These are phyloP conservation scores for Leptopilina syphax DNA, from an alignment of 2,888 invertebrate genomes.

Conservation along the genomic window DNA sequence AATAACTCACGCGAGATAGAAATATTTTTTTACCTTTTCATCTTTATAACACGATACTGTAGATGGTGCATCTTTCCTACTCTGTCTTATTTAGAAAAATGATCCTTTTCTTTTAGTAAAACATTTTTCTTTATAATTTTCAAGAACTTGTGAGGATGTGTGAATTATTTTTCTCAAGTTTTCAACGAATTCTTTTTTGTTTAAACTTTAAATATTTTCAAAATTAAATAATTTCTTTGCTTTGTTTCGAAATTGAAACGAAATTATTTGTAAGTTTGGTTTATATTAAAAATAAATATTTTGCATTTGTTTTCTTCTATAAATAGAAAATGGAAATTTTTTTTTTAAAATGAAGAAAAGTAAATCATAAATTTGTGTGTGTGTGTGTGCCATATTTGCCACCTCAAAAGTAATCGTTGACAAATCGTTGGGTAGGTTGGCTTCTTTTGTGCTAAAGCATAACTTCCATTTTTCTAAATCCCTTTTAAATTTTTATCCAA, in stretches of 20 bases:
- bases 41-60: background rate
- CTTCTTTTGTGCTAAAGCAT: conserved; percentile 30
- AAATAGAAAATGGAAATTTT: background rate
- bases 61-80: too few relatives aligned
- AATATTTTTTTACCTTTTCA: background rate
- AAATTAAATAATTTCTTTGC: too few relatives aligned
- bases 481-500: conserved; percentile 18
- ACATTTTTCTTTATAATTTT: too few relatives aligned
- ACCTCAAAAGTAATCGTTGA: conserved; percentile 9
- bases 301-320: too few relatives aligned
- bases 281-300: too few relatives aligned
- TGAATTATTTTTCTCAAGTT: too few relatives aligned
- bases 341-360: background rate
- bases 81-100: too few relatives aligned
- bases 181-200: too few relatives aligned
- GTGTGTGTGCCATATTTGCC: background rate
- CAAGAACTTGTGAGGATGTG: too few relatives aligned
- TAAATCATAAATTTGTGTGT: background rate
- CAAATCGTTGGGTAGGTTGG: background rate
- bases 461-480: conserved; percentile 15
- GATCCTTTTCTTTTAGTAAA: too few relatives aligned
- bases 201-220: background rate
- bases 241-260: background rate
- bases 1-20: conserved; percentile 17
- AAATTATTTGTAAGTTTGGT: too few relatives aligned